Evolutionary conservation across 2,113 vertebrate species (phyloP), one percentile per base, ranked within the genome.

Genomic region (Channa maculata): DNA sequence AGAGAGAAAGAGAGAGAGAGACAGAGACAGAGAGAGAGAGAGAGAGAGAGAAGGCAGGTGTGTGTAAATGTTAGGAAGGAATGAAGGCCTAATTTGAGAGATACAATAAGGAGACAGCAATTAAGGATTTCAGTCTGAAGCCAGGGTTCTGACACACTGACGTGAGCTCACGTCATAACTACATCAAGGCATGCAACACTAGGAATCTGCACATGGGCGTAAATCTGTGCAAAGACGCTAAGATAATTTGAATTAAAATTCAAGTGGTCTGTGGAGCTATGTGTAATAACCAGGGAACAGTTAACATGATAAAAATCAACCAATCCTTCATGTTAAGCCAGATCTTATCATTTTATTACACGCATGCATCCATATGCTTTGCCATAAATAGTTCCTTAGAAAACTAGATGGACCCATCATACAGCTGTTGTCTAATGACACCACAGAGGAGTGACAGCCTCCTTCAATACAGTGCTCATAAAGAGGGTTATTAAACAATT

Each of bases 391-490:
- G 46, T 38, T 1, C 10, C 62, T n/a, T 3, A 75, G 51, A 51
- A 80, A 61, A 78, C 3, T 50, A 34, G 72, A 82, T 86, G 69
- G 75, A 82, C 86, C 71, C 50, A 59, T 67, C 57, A 54, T 71
- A 59, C 53, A 60, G 75, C 9, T 1, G 57, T 38, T 38, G 48
- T 59, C 8, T 78, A 64, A 74, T 75, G 44, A 64, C 33, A 79
- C 69, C 71, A 84, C 73, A 76, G 64, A 83, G 83, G 55, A 64
- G 51, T 39, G 64, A 65, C 55, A 81, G 66, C 24, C 24, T 82
- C 73, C 75, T 85, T 86, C 77, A 81, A 77, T 82, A 76, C 73
- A 0, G 48, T 59, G 68, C 83, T 88, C 85, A 75, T 74, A 65
- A 86, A 80, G 53, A 79, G 24, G 39, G 71, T 77, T 50, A 83